Evolutionary conservation across 2,113 vertebrate genomes (phyloP).

Genomic region (Falco punctatus): DNA sequence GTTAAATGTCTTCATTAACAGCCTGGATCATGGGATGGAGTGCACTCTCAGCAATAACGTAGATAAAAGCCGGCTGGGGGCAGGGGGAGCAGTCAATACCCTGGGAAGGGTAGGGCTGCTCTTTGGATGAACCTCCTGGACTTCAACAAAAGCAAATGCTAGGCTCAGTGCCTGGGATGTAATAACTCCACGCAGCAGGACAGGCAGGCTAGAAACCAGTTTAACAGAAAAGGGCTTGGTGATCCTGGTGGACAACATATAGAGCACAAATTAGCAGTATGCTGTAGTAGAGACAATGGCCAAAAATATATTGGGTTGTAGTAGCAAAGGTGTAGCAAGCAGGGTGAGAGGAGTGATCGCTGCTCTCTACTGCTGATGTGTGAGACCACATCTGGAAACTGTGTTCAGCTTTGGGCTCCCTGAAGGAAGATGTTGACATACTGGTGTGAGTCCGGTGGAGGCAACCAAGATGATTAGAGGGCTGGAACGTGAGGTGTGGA

Average conservation of each 20-base stretch:
- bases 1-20: too few relatives aligned
- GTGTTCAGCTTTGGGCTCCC: neutral
- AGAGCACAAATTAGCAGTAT: neutral
- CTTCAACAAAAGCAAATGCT: neutral
- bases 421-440: neutral
- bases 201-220: neutral
- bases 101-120: neutral
- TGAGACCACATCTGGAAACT: neutral
- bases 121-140: neutral
- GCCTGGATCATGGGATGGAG: neutral
- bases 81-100: too few relatives aligned
- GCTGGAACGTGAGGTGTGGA: neutral
- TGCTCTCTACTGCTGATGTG: neutral
- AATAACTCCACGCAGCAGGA: neutral
- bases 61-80: neutral
- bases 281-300: neutral
- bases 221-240: neutral
- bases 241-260: too few relatives aligned
- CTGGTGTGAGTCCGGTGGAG: neutral
- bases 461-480: neutral
- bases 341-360: neutral
- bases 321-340: neutral
- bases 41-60: neutral
- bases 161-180: neutral
- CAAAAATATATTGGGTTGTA: neutral